Percentiles rank a stretch among this genome's conserved stretches.
Conservation (phyloP, 2,797 vertebrate genomes). For the Enteromius radiatus region DNA sequence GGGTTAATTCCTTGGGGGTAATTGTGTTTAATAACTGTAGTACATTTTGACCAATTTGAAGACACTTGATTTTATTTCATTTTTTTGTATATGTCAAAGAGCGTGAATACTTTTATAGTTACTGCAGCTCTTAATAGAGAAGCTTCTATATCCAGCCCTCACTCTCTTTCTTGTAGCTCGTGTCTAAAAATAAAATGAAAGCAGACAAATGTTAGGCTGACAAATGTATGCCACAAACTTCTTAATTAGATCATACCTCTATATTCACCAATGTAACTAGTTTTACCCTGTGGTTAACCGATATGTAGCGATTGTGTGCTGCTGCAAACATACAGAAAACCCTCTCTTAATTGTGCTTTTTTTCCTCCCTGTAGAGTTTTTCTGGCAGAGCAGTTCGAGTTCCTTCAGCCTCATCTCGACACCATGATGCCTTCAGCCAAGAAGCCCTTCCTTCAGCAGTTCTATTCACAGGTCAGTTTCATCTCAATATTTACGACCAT, state of each 20-base stretch:
- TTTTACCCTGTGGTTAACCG: neutral
- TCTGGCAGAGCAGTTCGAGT: conserved; percentile 97
- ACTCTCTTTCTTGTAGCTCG: neutral
- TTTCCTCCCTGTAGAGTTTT: conserved; percentile 85
- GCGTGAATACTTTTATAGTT: neutral
- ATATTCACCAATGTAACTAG: neutral
- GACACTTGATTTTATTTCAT: neutral
- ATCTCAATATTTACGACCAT: conserved; percentile 40
- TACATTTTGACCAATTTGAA: neutral
- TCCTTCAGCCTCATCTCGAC: conserved; percentile 94
- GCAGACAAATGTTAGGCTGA: conserved; percentile 1
- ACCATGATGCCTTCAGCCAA: conserved; percentile 97
- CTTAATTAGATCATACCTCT: neutral
- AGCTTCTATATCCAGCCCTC: neutral
- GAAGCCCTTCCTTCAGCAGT: conserved; percentile 98
- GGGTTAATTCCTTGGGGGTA: no score
- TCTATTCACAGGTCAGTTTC: conserved; percentile 94
- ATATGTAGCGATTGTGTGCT: neutral
- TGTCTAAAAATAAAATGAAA: conserved; percentile 1
- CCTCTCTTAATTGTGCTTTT: conserved; percentile 20
- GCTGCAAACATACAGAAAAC: neutral
- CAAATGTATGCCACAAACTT: conserved; percentile 8
- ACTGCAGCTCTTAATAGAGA: conserved; percentile 18
- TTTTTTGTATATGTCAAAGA: neutral
- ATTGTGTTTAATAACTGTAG: neutral